Conservation (phyloP, 2,113 vertebrate genomes). For the Protobothrops mucrosquamatus region DNA sequence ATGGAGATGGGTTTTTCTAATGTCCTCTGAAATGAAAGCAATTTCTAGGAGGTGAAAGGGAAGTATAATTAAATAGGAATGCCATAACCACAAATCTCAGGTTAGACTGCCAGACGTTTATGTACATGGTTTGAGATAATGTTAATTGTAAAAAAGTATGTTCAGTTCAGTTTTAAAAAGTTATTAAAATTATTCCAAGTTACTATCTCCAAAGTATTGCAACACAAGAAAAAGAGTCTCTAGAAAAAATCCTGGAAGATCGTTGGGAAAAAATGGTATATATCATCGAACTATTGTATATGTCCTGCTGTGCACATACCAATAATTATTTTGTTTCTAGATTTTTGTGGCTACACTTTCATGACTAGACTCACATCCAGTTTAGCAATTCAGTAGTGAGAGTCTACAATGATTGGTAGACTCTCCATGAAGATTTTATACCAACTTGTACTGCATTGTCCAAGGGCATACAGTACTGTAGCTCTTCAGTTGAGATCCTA, state of each 20-base stretch:
- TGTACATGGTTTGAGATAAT: conserved; percentile 12
- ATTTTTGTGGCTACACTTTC: not conserved
- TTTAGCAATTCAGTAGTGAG: not conserved
- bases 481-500: not conserved
- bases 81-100: not conserved
- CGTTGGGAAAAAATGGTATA: not conserved
- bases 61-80: not conserved
- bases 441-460: not conserved
- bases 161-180: conserved; percentile 8
- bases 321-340: not conserved
- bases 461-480: not conserved
- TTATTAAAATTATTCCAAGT: conserved; percentile 20
- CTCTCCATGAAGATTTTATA: not conserved
- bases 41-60: conserved; percentile 15
- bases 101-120: conserved; percentile 22
- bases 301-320: not conserved
- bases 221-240: not conserved
- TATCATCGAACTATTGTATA: not conserved
- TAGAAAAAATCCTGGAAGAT: not conserved
- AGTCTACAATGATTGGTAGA: not conserved
- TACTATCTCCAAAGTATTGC: not conserved
- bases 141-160: not conserved
- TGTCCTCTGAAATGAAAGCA: conserved; percentile 12
- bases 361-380: not conserved
- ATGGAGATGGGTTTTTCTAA: conserved; percentile 45